Evolutionary conservation across 2,797 vertebrate species (phyloP).

Genomic region (Sebastolobus altivelis): DNA sequence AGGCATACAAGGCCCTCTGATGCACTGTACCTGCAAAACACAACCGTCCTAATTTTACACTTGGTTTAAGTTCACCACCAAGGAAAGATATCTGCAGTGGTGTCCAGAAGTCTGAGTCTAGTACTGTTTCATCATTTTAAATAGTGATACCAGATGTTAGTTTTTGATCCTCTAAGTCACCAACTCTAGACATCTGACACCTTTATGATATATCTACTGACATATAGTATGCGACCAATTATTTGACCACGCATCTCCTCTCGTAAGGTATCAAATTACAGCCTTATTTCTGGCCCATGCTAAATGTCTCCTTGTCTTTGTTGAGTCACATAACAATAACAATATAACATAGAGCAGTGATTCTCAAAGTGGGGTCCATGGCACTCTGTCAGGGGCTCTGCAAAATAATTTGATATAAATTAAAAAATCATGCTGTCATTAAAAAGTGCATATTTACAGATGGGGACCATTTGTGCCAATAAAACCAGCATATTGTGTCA

Average conservation of each 20-base stretch:
- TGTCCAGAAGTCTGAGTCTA: background rate
- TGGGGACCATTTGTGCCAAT: too few species aligned
- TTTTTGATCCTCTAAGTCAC: background rate
- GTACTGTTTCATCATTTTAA: background rate
- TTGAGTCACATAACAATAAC: background rate
- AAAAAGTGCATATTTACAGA: too few species aligned
- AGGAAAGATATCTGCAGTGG: background rate
- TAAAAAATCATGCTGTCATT: too few species aligned
- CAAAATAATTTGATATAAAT: too few species aligned
- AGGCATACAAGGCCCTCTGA: conserved; percentile 65
- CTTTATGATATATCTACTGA: background rate
- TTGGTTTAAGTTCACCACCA: background rate
- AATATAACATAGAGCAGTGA: too few species aligned
- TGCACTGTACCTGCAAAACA: conserved; percentile 44
- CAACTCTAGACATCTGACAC: background rate
- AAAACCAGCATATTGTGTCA: too few species aligned
- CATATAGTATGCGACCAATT: too few species aligned
- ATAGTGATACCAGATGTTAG: background rate
- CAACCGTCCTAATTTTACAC: background rate
- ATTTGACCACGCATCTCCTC: background rate
- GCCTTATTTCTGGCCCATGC: background rate
- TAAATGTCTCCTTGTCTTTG: background rate
- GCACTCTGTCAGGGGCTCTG: too few species aligned
- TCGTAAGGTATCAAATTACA: background rate
- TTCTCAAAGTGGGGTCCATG: too few species aligned